These are phyloP conservation scores for Hyposoter didymator DNA, from an alignment of 2,888 invertebrate genomes.

Conservation along the genomic window DNA sequence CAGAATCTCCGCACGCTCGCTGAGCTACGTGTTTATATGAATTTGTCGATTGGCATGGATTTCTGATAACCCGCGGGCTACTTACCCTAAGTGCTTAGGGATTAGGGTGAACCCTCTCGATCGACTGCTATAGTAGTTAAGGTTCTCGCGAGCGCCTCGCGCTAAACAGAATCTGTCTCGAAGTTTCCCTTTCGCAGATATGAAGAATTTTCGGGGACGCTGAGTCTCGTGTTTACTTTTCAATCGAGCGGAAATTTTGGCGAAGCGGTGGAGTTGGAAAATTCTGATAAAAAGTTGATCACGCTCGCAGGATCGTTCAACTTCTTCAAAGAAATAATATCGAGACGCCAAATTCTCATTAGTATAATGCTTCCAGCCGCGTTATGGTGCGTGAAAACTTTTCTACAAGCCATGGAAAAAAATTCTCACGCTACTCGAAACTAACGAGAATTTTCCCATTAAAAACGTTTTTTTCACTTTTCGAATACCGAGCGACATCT, in stretches of 20 bases:
- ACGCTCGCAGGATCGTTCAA: too few relatives aligned
- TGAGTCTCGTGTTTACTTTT: neutral
- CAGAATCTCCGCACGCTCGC: conserved; percentile 14
- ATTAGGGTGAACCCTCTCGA: conserved; percentile 6
- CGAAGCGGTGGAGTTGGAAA: too few relatives aligned
- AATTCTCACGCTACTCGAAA: neutral
- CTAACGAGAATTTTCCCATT: neutral
- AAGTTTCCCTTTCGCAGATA: neutral
- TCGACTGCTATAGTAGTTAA: neutral
- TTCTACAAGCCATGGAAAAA: neutral
- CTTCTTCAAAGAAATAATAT: neutral
- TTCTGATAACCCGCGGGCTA: neutral
- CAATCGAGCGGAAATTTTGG: too few relatives aligned
- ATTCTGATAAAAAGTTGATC: too few relatives aligned
- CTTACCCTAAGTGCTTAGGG: conserved; percentile 21
- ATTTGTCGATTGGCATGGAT: neutral
- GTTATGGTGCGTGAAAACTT: neutral
- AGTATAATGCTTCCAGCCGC: neutral
- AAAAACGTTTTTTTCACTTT: neutral
- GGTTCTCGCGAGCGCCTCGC: neutral
- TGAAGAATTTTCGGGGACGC: neutral
- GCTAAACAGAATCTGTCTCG: neutral
- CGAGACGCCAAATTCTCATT: neutral
- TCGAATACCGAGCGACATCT: neutral
- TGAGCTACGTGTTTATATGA: neutral